These are phyloP conservation scores for Cirrhinus molitorella DNA, from an alignment of 2,797 vertebrate species.

Conservation along the genomic window DNA sequence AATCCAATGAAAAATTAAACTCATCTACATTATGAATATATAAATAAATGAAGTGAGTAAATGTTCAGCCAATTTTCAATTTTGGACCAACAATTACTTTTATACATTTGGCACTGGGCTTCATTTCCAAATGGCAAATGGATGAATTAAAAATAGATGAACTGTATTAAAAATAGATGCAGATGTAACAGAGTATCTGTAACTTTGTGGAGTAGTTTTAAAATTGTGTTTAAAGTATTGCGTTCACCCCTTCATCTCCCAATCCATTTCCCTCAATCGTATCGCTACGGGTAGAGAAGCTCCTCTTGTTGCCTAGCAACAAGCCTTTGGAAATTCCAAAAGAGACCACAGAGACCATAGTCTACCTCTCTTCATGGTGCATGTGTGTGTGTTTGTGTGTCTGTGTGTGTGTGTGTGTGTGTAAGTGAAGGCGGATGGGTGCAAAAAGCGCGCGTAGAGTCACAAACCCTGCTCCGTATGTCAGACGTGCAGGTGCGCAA, in stretches of 20 bases:
- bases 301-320: constrained; percentile 80
- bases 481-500: constrained; percentile 41
- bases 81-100: not conserved
- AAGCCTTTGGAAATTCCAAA: constrained; percentile 69
- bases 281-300: constrained; percentile 68
- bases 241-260: constrained; percentile 35
- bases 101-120: no score
- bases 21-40: not conserved
- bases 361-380: constrained; percentile 54
- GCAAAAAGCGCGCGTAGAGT: constrained; percentile 38
- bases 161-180: not conserved
- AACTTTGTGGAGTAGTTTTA: constrained; percentile 38
- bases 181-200: not conserved
- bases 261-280: constrained; percentile 49
- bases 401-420: constrained; percentile 20
- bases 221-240: constrained; percentile 32
- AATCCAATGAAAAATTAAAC: not conserved
- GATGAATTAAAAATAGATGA: not conserved
- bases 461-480: constrained; percentile 17
- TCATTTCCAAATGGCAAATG: not conserved
- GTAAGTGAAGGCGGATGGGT: not conserved
- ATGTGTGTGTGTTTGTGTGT: constrained; percentile 32
- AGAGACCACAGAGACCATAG: constrained; percentile 61
- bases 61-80: not conserved
- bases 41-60: not conserved